These are phyloP conservation scores for Squalus acanthias DNA, from an alignment of 2,797 vertebrate species.

Conservation along the genomic window DNA sequence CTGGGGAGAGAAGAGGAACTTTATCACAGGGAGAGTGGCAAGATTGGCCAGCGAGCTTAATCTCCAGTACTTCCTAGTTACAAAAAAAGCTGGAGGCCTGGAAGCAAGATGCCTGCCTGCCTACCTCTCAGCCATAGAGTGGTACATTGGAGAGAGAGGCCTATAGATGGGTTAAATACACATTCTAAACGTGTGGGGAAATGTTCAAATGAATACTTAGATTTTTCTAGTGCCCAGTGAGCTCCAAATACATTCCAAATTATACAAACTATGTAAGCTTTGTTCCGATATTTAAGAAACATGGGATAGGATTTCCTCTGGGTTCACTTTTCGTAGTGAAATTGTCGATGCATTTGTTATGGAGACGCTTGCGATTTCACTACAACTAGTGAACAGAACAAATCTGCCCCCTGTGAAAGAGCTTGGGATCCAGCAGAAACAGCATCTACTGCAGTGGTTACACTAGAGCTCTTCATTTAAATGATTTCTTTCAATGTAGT, in stretches of 20 bases:
- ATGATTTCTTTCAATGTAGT: background rate
- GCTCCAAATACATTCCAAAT: background rate
- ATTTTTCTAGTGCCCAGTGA: background rate
- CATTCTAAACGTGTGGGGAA: background rate
- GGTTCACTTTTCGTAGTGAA: background rate
- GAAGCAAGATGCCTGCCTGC: background rate
- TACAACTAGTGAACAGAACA: background rate
- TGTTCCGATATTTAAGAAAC: background rate
- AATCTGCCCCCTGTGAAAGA: background rate
- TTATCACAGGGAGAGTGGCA: background rate
- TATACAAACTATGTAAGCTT: background rate
- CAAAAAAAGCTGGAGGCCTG: background rate
- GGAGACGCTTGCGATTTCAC: background rate
- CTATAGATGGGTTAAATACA: background rate
- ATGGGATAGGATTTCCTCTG: background rate
- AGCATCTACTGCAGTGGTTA: background rate
- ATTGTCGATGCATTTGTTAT: background rate
- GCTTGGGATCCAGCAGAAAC: background rate
- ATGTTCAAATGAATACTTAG: background rate
- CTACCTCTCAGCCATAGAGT: background rate
- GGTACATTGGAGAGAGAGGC: background rate
- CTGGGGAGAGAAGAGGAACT: background rate
- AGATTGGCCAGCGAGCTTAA: background rate
- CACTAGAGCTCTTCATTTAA: background rate
- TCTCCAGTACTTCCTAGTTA: background rate